phyloP scores from a whole-genome alignment of 1,140 invertebrate species.

The Drosophila kepulauana region DNA sequence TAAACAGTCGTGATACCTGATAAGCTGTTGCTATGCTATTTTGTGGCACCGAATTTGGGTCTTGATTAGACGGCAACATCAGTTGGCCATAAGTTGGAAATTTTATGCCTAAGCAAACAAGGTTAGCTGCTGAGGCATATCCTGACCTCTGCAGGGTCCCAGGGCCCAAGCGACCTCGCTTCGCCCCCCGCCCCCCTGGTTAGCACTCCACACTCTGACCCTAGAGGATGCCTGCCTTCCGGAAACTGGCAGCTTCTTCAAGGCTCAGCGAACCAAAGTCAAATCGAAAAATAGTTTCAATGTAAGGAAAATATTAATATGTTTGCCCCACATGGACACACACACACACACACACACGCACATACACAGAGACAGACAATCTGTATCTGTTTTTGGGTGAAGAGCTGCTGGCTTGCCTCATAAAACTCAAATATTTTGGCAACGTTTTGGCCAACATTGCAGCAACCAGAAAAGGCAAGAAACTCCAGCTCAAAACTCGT shows the following conservation, averaged over 20 bases:
- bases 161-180: no score
- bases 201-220: not conserved
- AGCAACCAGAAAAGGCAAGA: constrained; percentile 9
- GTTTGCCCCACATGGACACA: constrained; percentile 8
- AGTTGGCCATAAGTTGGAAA: constrained; percentile 41
- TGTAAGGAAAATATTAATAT: constrained; percentile 70
- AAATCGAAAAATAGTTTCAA: constrained; percentile 79
- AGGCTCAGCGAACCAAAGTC: constrained; percentile 46
- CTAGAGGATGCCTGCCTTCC: constrained; percentile 38
- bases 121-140: constrained; percentile 32
- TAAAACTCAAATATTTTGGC: constrained; percentile 51
- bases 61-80: constrained; percentile 42
- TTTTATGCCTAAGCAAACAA: constrained; percentile 60
- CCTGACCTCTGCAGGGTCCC: constrained; percentile 1
- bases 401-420: constrained; percentile 31
- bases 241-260: constrained; percentile 42
- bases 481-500: constrained; percentile 28
- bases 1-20: constrained; percentile 45
- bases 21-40: constrained; percentile 35
- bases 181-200: no score
- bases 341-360: not conserved
- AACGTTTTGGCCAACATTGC: constrained; percentile 10
- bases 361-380: not conserved
- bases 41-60: constrained; percentile 29
- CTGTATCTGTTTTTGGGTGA: not conserved